A percentile compares a stretch with the other conserved stretches of the same genome.
These are phyloP conservation scores for Thera britannica DNA, from an alignment of 2,888 invertebrate genomes.

Conservation along the genomic window DNA sequence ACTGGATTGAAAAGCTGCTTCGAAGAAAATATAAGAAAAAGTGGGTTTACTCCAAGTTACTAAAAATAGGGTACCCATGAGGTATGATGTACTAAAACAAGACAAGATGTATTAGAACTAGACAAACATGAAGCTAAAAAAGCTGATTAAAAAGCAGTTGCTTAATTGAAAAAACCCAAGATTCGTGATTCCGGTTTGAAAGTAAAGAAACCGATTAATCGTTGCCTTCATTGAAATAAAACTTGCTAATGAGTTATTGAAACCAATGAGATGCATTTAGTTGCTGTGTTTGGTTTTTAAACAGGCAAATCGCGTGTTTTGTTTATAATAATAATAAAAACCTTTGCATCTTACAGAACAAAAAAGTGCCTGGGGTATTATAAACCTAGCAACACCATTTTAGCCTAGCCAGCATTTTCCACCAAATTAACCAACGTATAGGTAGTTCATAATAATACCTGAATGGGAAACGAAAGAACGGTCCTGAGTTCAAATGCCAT, in stretches of 20 bases:
- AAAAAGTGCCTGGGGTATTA: too few species aligned
- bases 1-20: constrained; percentile 8
- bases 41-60: constrained; percentile 2
- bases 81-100: neutral
- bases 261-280: constrained; percentile 25
- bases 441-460: too few species aligned
- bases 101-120: neutral
- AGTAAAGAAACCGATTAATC: constrained; percentile 28
- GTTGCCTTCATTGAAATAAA: constrained; percentile 10
- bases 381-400: too few species aligned
- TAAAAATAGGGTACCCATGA: constrained; percentile 6
- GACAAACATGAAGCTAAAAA: constrained; percentile 19
- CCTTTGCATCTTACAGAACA: too few species aligned
- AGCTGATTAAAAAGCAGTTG: constrained; percentile 19
- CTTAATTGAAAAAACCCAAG: constrained; percentile 14
- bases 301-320: neutral
- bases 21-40: neutral
- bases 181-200: constrained; percentile 35
- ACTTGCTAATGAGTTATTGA: constrained; percentile 17
- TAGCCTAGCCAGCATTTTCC: too few species aligned
- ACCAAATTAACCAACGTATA: too few species aligned
- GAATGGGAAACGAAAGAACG: too few species aligned
- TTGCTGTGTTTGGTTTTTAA: neutral
- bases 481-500: too few species aligned
- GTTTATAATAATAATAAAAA: too few species aligned